Base-by-base conservation (phyloP, 2,113 vertebrate genomes). In the Melanerpes formicivorus region DNA sequence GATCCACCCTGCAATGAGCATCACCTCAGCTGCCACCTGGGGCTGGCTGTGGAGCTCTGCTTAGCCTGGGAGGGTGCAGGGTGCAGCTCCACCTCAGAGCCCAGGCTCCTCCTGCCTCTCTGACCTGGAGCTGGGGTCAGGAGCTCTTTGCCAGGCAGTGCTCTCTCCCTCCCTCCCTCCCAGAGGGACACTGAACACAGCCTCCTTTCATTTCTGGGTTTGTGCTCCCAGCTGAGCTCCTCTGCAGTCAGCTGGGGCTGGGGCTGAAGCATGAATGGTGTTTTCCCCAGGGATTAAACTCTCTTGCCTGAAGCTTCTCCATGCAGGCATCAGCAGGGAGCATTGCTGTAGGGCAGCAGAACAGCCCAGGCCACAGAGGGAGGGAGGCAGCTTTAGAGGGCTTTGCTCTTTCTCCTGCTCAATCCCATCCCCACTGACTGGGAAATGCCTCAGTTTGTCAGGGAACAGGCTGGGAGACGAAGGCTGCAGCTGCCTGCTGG, bases 401-500 rank as follows among this genome's bases (percentile, higher is more conserved):
- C 21, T 83, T 66, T 81, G 27, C 59, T 74, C 6, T 59, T 88
- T 63, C 21, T 52, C 18, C 27, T 78, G 40, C 66, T 83, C 42
- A 42, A 23, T 32, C 55, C 18, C 48, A 10, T 26, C 66, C 54
- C 12, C 4, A 23, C 64, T 96, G 73, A 96, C 32, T 87, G 82
- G 46, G 76, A 91, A 90, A 67, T 37, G 5, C 71, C 67, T 95
- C 95, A 98, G 98, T 93, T 97, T 98, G 73, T 98, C 98, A 97
- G 97, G 91, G 60, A 98, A 98, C 96, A 79, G 66, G 7, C 93
- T 98, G 69, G 96, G 96, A 83, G 96, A 98, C 9, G 91, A 95
- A 90, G 97, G 98, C 75, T 98, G 97, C 50, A 81, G 12, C 4
- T 77, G 22, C 17, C 71, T 98, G 76, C 80, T 93, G 40, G 82